Percentiles rank a stretch among this genome's conserved stretches.
Evolutionary conservation across 2,797 vertebrate genomes (phyloP).

Genomic region (Orestias chungarensis): DNA sequence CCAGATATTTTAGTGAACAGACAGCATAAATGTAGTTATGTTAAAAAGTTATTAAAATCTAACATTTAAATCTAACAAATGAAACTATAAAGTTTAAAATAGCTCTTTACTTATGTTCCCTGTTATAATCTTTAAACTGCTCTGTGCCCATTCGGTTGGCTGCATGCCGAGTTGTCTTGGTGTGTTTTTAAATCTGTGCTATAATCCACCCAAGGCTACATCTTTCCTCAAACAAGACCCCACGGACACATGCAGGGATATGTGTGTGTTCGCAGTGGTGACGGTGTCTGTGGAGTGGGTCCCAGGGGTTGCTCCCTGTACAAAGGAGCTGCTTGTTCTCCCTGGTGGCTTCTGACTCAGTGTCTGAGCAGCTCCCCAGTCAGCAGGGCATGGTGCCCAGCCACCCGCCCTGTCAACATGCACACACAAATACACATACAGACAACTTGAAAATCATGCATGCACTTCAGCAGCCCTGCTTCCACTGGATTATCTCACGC

Average conservation of each 20-base stretch:
- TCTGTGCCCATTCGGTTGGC: not conserved
- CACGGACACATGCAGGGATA: conserved; percentile 31
- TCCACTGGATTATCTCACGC: conserved; percentile 58
- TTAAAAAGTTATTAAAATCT: not conserved
- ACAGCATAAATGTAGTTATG: not conserved
- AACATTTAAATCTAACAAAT: not conserved
- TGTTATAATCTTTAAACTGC: not conserved
- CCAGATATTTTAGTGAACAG: not conserved
- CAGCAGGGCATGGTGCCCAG: conserved; percentile 71
- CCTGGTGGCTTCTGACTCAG: conserved; percentile 80
- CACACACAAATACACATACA: conserved; percentile 41
- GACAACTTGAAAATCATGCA: conserved; percentile 48
- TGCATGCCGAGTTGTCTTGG: not conserved
- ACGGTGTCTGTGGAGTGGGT: conserved; percentile 84
- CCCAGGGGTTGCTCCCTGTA: conserved; percentile 74
- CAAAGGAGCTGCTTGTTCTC: conserved; percentile 79
- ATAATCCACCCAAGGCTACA: conserved; percentile 35
- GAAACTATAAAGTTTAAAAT: not conserved
- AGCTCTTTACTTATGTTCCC: not conserved
- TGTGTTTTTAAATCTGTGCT: conserved; percentile 4
- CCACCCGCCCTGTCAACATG: conserved; percentile 63
- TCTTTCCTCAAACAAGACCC: conserved; percentile 38
- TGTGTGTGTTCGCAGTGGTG: conserved; percentile 78
- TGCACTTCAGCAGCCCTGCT: conserved; percentile 47
- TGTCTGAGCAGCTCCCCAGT: conserved; percentile 79